phyloP scores from a whole-genome alignment of 2,797 vertebrate genomes.

The Apogon hyalosoma region DNA sequence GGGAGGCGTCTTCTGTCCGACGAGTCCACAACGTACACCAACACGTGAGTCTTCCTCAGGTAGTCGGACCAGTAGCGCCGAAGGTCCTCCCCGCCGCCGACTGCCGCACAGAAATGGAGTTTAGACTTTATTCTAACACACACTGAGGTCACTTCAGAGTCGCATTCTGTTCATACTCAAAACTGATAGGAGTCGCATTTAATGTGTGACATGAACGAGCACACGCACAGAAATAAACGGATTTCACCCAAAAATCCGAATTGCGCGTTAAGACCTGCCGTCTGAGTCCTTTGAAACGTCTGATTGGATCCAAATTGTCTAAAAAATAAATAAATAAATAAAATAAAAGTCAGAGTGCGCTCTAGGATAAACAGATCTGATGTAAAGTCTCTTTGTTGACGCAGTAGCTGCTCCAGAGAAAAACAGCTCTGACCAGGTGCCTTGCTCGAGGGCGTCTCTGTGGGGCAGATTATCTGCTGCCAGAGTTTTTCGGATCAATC shows the following conservation, averaged over 20 bases:
- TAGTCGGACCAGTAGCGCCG: slow-evolving; percentile 91
- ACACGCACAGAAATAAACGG: no score
- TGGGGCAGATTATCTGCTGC: not conserved
- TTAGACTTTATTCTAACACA: not conserved
- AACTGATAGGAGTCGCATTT: no score
- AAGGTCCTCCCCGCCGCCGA: slow-evolving; percentile 91
- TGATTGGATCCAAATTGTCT: no score
- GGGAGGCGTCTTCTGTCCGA: slow-evolving; percentile 87
- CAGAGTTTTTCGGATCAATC: not conserved
- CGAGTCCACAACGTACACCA: slow-evolving; percentile 93
- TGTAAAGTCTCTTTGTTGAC: not conserved
- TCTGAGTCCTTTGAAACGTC: no score
- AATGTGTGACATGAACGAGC: no score
- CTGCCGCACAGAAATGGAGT: slow-evolving; percentile 68
- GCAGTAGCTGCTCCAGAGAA: not conserved
- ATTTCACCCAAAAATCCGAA: no score
- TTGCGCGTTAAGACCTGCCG: no score
- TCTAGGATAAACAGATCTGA: slow-evolving; percentile 1
- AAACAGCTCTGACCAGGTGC: not conserved
- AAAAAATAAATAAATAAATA: no score
- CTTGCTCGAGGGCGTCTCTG: not conserved
- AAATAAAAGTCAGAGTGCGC: no score
- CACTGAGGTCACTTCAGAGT: no score
- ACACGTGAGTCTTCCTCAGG: slow-evolving; percentile 87
- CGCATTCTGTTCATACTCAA: no score